Conservation (phyloP, 2,113 vertebrate genomes). For the Atractosteus spatula region DNA sequence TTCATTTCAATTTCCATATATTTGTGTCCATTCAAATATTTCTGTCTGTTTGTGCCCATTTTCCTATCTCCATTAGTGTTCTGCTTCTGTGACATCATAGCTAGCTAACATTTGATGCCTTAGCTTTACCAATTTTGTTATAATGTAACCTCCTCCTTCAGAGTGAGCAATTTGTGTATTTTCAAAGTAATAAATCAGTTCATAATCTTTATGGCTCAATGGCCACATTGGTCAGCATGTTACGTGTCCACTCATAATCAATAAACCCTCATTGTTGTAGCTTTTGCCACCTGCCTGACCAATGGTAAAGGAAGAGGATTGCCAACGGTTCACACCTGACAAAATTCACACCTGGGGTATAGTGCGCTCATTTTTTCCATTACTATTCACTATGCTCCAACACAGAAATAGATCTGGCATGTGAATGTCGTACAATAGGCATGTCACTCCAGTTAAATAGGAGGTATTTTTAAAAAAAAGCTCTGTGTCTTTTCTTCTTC, state of each 20-base stretch:
- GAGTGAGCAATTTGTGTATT: too few species aligned
- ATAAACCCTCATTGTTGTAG: not conserved
- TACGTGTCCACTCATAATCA: not conserved
- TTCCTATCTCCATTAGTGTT: too few species aligned
- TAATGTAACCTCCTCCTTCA: not conserved
- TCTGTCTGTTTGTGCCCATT: too few species aligned
- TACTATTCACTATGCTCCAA: not conserved
- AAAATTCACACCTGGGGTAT: not conserved
- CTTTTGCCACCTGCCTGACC: not conserved
- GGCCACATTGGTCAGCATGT: not conserved
- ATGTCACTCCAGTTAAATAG: too few species aligned
- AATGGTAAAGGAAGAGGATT: too few species aligned
- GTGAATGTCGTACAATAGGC: not conserved
- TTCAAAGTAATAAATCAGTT: not conserved
- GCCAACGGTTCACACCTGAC: not conserved
- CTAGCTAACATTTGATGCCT: not conserved
- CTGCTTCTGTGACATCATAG: too few species aligned
- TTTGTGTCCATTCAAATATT: too few species aligned
- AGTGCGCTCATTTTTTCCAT: not conserved
- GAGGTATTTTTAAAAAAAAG: too few species aligned
- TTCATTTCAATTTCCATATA: too few species aligned
- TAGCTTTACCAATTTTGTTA: not conserved
- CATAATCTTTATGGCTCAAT: not conserved
- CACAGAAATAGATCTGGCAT: constrained; percentile 1
- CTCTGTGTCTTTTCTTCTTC: too few species aligned